Conservation (phyloP, 2,797 vertebrate genomes). For the Spinibarbus caldwelli region DNA sequence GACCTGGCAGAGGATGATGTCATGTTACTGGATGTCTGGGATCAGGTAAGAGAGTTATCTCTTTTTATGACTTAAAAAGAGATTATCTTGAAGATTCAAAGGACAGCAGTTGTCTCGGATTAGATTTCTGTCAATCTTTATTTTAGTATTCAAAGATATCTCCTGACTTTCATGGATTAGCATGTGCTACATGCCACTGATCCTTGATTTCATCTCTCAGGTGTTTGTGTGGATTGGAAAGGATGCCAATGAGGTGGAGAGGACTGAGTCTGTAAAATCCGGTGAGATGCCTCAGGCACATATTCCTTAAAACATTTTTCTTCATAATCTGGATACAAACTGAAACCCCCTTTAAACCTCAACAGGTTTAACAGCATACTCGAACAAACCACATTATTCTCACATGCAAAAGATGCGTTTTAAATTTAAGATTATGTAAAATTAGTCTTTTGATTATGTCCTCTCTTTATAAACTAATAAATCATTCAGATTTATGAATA, state of each 20-base stretch:
- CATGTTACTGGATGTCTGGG: constrained; percentile 90
- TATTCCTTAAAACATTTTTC: neutral
- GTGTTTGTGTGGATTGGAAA: constrained; percentile 93
- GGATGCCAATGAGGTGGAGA: constrained; percentile 89
- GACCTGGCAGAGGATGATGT: constrained; percentile 94
- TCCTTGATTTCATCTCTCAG: constrained; percentile 67
- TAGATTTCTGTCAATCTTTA: neutral
- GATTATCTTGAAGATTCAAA: neutral
- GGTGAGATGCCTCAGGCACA: constrained; percentile 70
- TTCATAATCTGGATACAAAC: constrained; percentile 14
- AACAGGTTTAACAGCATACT: constrained; percentile 6
- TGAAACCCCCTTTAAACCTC: constrained; percentile 1
- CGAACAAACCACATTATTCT: neutral
- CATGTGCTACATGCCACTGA: neutral
- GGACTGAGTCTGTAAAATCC: constrained; percentile 84
- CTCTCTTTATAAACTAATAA: neutral
- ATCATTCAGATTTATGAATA: constrained; percentile 3
- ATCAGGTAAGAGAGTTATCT: constrained; percentile 80
- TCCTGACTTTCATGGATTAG: neutral
- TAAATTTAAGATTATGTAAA: neutral
- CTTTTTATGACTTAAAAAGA: neutral
- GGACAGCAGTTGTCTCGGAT: neutral
- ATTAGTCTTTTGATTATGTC: neutral
- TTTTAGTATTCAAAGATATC: neutral
- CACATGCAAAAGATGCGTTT: neutral